Evolutionary conservation across 1,140 invertebrate species (phyloP).

Genomic region (Drosophila truncata): DNA sequence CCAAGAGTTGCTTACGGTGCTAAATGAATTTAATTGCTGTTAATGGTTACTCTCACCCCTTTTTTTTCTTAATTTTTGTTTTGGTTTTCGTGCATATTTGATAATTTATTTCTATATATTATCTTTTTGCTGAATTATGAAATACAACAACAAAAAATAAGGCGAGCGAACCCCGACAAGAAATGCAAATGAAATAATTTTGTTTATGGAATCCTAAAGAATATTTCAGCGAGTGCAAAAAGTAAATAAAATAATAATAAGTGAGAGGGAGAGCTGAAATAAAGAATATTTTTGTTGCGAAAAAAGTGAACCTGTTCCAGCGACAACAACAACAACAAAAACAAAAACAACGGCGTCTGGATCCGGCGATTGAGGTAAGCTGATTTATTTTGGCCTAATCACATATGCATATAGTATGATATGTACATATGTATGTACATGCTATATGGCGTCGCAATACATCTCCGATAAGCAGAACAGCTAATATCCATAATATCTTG

Average conservation of each 20-base stretch:
- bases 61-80: conserved; percentile 23
- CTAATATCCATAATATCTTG: conserved; percentile 9
- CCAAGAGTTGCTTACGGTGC: conserved; percentile 18
- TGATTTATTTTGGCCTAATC: conserved; percentile 65
- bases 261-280: conserved; percentile 5
- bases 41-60: conserved; percentile 16
- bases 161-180: conserved; percentile 20
- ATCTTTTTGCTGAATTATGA: conserved; percentile 48
- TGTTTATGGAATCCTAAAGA: conserved; percentile 36
- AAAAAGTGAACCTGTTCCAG: conserved; percentile 48
- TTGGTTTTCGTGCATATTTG: conserved; percentile 18
- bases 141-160: conserved; percentile 27
- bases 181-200: conserved; percentile 50
- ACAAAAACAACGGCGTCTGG: background rate
- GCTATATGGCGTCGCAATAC: conserved; percentile 26
- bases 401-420: conserved; percentile 21
- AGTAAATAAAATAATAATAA: conserved; percentile 9
- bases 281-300: conserved; percentile 17
- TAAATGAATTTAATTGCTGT: conserved; percentile 23
- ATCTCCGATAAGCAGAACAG: conserved; percentile 17
- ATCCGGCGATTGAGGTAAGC: conserved; percentile 66
- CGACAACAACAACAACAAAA: background rate
- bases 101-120: background rate
- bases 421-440: no score
- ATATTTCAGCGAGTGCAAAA: conserved; percentile 35